These are phyloP conservation scores for Cyprichromis sp. DNA, from an alignment of 2,113 vertebrate genomes.

Conservation along the genomic window DNA sequence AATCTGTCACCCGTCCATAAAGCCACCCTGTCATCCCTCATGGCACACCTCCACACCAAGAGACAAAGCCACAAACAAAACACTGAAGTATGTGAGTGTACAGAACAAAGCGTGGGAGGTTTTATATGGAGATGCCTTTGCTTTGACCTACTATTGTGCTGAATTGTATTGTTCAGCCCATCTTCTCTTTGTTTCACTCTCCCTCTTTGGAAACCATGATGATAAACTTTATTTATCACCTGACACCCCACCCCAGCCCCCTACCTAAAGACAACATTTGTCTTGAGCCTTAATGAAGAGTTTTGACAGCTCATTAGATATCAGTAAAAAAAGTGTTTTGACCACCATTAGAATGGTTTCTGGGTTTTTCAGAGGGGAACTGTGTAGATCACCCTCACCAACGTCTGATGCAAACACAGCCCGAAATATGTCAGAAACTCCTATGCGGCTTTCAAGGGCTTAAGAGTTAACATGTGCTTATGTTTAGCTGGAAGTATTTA, in stretches of 20 bases:
- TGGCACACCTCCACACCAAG: conserved; percentile 1
- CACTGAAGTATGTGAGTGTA: background rate
- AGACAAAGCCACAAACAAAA: background rate
- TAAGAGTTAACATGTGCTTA: background rate
- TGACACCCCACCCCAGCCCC: background rate
- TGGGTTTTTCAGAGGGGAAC: background rate
- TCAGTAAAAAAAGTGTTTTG: background rate
- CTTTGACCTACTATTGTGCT: background rate
- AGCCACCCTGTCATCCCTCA: conserved; percentile 8
- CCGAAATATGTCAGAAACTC: background rate
- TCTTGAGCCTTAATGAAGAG: background rate
- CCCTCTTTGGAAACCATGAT: background rate
- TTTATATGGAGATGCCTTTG: background rate
- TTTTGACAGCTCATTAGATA: background rate
- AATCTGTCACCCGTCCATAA: conserved; percentile 1
- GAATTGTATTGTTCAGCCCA: background rate
- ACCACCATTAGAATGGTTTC: background rate
- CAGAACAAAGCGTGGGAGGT: background rate
- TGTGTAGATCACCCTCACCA: background rate
- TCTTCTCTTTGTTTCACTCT: background rate
- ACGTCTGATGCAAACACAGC: background rate
- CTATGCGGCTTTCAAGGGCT: background rate
- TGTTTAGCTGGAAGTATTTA: background rate
- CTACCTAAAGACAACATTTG: background rate
- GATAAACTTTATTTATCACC: background rate